phyloP scores from a whole-genome alignment of 2,888 invertebrate genomes.

The Linnaemya vulpina region DNA sequence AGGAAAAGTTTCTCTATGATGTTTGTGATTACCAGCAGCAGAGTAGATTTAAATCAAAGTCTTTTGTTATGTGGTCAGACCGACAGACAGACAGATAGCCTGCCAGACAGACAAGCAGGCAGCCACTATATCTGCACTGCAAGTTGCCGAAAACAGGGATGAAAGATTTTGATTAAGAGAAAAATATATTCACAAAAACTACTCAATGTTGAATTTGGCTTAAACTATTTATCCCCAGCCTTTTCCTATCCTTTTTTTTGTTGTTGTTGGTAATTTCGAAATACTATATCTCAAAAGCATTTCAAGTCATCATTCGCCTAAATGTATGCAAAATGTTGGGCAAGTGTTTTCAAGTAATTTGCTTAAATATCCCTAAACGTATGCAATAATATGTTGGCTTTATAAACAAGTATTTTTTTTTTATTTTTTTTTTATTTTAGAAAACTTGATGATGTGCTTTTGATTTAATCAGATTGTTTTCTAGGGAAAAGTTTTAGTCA shows the following conservation, averaged over 20 bases:
- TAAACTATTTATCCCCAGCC: conserved; percentile 37
- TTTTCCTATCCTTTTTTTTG: conserved; percentile 49
- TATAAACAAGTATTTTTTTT: conserved; percentile 15
- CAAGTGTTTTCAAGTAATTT: conserved; percentile 37
- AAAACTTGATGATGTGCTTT: conserved; percentile 27
- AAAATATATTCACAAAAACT: not conserved
- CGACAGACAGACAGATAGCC: conserved; percentile 1
- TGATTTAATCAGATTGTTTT: conserved; percentile 39
- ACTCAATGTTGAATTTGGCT: conserved; percentile 6
- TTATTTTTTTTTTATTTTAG: too few species aligned
- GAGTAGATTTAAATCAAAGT: conserved; percentile 55
- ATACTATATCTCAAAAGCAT: conserved; percentile 29
- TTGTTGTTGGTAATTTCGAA: conserved; percentile 29
- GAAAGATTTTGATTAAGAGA: not conserved
- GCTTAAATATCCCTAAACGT: conserved; percentile 17
- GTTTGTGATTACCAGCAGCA: not conserved
- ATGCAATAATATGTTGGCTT: conserved; percentile 30
- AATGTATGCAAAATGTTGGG: conserved; percentile 13
- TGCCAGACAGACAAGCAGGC: conserved; percentile 15
- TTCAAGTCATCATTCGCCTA: conserved; percentile 45
- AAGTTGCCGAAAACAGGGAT: not conserved
- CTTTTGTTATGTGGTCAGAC: conserved; percentile 54
- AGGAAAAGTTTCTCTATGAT: conserved; percentile 30
- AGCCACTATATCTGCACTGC: conserved; percentile 3
- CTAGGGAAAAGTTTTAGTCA: not conserved